Percentiles rank a stretch among this genome's conserved stretches.
Conservation (phyloP, 2,888 invertebrate genomes). For the Tholera decimalis region DNA sequence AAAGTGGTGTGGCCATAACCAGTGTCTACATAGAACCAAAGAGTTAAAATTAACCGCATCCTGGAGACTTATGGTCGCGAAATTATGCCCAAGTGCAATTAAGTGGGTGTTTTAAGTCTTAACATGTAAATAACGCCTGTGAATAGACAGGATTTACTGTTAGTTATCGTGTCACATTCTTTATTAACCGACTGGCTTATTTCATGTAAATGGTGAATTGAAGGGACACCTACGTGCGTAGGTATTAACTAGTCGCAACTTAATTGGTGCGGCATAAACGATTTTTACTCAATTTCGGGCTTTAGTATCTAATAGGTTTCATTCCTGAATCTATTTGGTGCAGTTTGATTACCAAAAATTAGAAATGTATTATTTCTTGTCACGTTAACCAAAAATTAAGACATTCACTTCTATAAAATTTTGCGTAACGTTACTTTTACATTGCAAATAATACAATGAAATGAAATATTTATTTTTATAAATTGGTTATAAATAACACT, state of each 20-base stretch:
- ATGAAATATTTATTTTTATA: no score
- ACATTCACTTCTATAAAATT: no score
- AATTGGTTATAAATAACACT: no score
- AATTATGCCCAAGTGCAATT: constrained; percentile 51
- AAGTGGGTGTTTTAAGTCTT: constrained; percentile 11
- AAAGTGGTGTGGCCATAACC: constrained; percentile 16
- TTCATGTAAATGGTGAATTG: constrained; percentile 12
- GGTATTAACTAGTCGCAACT: background rate
- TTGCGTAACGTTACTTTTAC: no score
- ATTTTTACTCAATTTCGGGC: background rate
- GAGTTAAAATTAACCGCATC: constrained; percentile 63
- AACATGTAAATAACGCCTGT: constrained; percentile 19
- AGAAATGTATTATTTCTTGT: no score
- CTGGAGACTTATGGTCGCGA: constrained; percentile 53
- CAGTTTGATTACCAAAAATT: no score
- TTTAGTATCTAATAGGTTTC: background rate
- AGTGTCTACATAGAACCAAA: constrained; percentile 25
- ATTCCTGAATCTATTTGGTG: no score
- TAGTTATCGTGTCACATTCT: constrained; percentile 22
- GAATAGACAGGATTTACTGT: constrained; percentile 6
- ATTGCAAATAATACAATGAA: no score
- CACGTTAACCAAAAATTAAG: no score
- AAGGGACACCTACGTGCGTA: constrained; percentile 1
- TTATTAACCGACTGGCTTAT: constrained; percentile 20
- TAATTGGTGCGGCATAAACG: background rate